Evolutionary conservation across 2,797 vertebrate genomes (phyloP).

Genomic region (Eulemur coronatus): DNA sequence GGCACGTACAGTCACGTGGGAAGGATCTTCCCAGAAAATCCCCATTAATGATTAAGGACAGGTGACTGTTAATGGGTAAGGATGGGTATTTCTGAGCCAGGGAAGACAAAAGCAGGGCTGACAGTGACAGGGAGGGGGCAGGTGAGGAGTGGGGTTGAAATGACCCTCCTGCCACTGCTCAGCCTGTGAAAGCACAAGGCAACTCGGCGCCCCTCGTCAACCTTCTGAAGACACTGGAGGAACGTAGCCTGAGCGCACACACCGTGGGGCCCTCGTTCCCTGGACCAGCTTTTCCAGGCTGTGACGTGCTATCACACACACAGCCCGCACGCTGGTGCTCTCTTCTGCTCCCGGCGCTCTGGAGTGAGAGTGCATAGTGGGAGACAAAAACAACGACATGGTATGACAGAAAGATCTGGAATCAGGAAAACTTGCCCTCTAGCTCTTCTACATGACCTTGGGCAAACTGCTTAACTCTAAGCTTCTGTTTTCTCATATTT

Average conservation of each 20-base stretch:
- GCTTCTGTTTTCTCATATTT: neutral
- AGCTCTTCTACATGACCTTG: neutral
- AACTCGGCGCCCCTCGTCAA: neutral
- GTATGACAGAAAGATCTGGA: neutral
- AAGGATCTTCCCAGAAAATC: neutral
- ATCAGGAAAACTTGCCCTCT: neutral
- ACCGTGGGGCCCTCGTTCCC: neutral
- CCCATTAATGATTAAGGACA: neutral
- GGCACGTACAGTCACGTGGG: neutral
- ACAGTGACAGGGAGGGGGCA: neutral
- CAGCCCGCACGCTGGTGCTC: neutral
- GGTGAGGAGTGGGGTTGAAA: neutral
- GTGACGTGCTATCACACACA: neutral
- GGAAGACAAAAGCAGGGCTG: neutral
- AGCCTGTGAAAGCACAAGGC: neutral
- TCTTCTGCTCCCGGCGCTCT: neutral
- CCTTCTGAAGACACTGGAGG: neutral
- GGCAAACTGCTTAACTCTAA: neutral
- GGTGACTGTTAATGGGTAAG: neutral
- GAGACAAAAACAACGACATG: neutral
- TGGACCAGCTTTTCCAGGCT: conserved; percentile 38
- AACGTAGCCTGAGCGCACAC: neutral
- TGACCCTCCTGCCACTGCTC: neutral
- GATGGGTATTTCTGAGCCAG: neutral
- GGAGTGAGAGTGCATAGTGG: neutral